Evolutionary conservation across 1,140 invertebrate species (phyloP).

Genomic region (Parapsyche elsis): DNA sequence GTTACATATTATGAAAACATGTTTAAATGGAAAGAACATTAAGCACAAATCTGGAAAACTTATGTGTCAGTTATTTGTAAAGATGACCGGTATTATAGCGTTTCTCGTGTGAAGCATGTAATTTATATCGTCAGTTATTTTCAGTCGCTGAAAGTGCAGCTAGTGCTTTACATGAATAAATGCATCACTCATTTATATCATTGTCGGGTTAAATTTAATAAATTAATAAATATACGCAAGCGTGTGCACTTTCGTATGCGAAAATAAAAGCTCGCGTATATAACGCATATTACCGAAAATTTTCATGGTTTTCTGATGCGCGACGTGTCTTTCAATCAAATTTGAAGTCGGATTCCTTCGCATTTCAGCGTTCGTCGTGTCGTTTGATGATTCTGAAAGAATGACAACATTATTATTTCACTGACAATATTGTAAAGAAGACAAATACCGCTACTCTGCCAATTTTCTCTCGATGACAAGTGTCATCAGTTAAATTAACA

Average conservation of each 20-base stretch:
- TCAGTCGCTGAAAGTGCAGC: slow-evolving; percentile 35
- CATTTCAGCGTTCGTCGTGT: background rate
- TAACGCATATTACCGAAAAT: too few relatives aligned
- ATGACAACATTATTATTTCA: slow-evolving; percentile 9
- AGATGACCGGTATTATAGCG: slow-evolving; percentile 16
- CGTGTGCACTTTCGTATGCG: too few relatives aligned
- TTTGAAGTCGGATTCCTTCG: background rate
- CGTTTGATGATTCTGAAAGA: slow-evolving; percentile 2
- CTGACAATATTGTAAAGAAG: background rate
- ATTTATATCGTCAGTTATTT: slow-evolving; percentile 48
- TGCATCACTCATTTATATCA: slow-evolving; percentile 40
- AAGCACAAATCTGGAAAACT: too few relatives aligned
- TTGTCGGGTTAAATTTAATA: slow-evolving; percentile 29
- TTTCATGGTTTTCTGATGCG: background rate
- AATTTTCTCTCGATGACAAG: slow-evolving; percentile 18
- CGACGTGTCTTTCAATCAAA: background rate
- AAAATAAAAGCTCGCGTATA: background rate
- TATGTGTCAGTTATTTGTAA: too few relatives aligned
- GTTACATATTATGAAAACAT: too few relatives aligned
- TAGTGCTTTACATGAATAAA: slow-evolving; percentile 32
- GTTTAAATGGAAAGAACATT: too few relatives aligned
- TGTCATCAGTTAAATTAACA: slow-evolving; percentile 33
- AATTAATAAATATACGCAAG: background rate
- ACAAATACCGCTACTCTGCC: slow-evolving; percentile 4
- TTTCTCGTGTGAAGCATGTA: slow-evolving; percentile 29